Base-by-base conservation (phyloP, 2,797 vertebrate genomes). In the Myotis daubentonii region DNA sequence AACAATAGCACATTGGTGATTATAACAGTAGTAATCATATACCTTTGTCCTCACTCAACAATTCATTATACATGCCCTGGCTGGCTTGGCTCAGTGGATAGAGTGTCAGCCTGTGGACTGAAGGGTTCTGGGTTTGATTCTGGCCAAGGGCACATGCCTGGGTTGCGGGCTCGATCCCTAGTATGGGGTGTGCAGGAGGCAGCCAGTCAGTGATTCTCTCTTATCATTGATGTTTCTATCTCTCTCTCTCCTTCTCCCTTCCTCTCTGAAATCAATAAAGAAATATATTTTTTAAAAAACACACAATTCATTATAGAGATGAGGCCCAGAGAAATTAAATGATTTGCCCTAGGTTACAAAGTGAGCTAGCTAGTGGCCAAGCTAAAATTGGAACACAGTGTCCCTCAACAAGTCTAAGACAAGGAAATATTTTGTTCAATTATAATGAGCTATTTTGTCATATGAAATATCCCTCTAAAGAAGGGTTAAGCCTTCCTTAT, bases 361-460 rank as follows among this genome's bases (percentile, higher is more conserved):
- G 44, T 94, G 89, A 96, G 23, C 36, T 81, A 33, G 9, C 28
- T 36, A 81, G 28, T 9, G 20, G 33, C 22, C 44, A 23, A 89
- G 20, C 25, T 85, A 22, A 89, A 75, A 55, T 8, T 75, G 33
- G 62, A 84, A 66, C 33, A 12, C 19, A 74, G 33, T 1, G 0
- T 15, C 33, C 25, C 79, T 49, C 85, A 28, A 62, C 20, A 71
- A 66, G 19, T 25, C 75, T 57, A 93, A 82, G 25, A 51, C 2
- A n/a, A 51, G 79, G 7, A 80, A 95, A 89, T 66, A 20, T 49
- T 57, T 86, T 57, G 83, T 91, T 93, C 68, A 83, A 41, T 72
- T 71, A 86, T 86, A 82, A 76, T 76, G 20, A 89, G 62, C 30
- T 88, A 53, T 90, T 81, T 55, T 89, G 23, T 96, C 57, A 76